Conservation (phyloP, 2,888 invertebrate species). For the Eremobia ochroleuca region DNA sequence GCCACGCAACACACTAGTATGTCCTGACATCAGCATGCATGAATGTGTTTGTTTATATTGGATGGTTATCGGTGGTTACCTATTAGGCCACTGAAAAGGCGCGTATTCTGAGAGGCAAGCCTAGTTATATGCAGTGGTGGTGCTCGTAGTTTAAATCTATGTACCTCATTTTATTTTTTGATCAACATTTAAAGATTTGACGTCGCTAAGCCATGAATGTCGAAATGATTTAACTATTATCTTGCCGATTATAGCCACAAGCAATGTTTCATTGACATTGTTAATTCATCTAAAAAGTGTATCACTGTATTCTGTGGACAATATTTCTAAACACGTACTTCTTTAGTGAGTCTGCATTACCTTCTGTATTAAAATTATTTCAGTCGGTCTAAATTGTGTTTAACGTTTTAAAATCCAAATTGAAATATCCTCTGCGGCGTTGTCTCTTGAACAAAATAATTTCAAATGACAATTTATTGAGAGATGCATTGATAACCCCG, state of each 20-base stretch:
- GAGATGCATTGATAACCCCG: constrained; percentile 6
- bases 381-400: not conserved
- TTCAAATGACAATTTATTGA: constrained; percentile 28
- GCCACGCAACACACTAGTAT: constrained; percentile 12
- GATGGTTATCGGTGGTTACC: constrained; percentile 57
- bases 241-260: not conserved
- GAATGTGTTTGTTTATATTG: constrained; percentile 35
- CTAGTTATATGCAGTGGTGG: not conserved
- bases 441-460: constrained; percentile 2
- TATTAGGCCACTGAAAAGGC: constrained; percentile 61
- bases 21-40: constrained; percentile 11
- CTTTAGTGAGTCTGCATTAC: not conserved
- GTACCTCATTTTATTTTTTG: not conserved
- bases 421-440: not conserved
- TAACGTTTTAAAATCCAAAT: not conserved
- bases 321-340: not conserved
- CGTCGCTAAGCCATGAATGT: not conserved
- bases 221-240: not conserved
- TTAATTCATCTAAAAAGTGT: not conserved
- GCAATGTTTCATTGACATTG: not conserved
- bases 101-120: constrained; percentile 14
- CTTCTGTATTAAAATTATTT: not conserved
- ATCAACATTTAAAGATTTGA: not conserved
- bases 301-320: not conserved
- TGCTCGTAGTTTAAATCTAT: not conserved